These are phyloP conservation scores for Xerus rutilus DNA, from an alignment of 2,797 vertebrate species.

Conservation along the genomic window DNA sequence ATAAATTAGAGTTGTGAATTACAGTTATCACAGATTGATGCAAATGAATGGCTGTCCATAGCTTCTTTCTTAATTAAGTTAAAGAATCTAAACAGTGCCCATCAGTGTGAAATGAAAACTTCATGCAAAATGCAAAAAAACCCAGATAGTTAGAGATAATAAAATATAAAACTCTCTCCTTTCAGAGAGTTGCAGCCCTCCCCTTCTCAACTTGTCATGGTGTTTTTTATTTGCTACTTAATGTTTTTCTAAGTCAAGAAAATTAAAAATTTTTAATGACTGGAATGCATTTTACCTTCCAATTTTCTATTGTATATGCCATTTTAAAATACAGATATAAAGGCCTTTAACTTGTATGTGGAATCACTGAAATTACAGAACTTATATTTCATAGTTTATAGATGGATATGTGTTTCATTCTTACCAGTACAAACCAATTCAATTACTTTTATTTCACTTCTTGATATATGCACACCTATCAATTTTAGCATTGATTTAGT, in stretches of 20 bases:
- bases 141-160: too few species aligned
- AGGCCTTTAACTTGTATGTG: background rate
- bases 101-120: background rate
- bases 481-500: background rate
- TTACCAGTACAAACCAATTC: background rate
- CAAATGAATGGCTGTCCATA: background rate
- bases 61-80: background rate
- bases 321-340: constrained; percentile 26
- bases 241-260: background rate
- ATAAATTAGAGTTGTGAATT: background rate
- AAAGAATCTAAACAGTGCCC: background rate
- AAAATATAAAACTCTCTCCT: background rate
- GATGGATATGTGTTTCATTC: background rate
- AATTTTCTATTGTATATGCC: background rate
- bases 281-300: background rate
- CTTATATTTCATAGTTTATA: background rate
- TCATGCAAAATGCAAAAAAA: background rate
- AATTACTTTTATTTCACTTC: background rate
- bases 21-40: background rate
- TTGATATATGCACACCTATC: background rate
- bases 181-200: background rate
- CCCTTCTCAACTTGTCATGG: background rate
- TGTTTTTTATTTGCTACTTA: background rate
- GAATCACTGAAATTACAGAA: background rate
- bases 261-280: constrained; percentile 9